Base-by-base conservation (phyloP, 2,888 invertebrate species). In the Cataglyphis albicans region DNA sequence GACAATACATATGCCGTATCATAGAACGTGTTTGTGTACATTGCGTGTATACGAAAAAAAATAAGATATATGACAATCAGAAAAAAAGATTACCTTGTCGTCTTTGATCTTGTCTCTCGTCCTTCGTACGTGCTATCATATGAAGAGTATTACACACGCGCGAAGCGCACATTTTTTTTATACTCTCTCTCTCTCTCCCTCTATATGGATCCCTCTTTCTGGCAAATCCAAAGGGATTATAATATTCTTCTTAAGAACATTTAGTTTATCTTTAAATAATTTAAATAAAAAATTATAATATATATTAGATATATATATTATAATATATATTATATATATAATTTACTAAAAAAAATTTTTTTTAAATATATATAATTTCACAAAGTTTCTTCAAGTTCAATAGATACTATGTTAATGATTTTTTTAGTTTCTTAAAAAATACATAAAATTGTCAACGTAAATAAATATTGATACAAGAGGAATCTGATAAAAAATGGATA, bases 71-170 rank as follows among this genome's bases (percentile, higher is more conserved):
- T 52, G 29, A 29, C n/a, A 68, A 68, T 48, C n/a, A 10, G n/a
- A n/a, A 68, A 68, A 68, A n/a, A 68, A 68, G 12, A 32, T 67
- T 68, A 68, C 68, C 68, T 68, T 68, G 32, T 32, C 5, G 10
- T n/a, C 32, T 32, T 68, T 52, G 52, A 52, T 68, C 67, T 48
- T 67, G 67, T 48, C 29, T 67, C 32, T 68, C 52, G 32, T 68
- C 38, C 52, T 5, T 52, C 52, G 52, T 52, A 52, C n/a, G 52
- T 52, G 68, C 32, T 68, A 52, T 65, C 25, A 25, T 52, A 32
- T 52, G 10, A n/a, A 32, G 18, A 67, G 7, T 44, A 32, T 1
- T 44, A 44, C 18, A 67, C 67, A 67, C 35, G 29, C 48, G 25
- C 29, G 67, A 67, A 67, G 44, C 67, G 67, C 67, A 48, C 25